Conservation (phyloP, 2,888 invertebrate species). For the Scaptomyza caliginosa region DNA sequence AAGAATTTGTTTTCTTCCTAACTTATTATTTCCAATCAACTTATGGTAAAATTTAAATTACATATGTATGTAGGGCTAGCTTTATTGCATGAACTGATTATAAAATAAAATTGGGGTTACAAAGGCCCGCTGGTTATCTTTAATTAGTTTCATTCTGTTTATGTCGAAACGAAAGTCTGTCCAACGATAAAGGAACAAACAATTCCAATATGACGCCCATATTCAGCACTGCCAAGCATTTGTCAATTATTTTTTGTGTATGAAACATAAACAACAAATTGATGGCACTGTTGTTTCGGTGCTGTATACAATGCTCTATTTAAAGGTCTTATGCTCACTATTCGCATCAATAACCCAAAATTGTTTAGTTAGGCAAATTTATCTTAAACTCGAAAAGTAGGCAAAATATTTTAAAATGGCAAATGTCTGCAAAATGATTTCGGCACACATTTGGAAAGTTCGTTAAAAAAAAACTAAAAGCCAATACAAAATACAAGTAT, state of each 20-base stretch:
- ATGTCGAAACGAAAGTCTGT: constrained; percentile 17
- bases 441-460: constrained; percentile 28
- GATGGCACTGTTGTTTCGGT: neutral
- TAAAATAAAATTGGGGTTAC: constrained; percentile 52
- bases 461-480: constrained; percentile 30
- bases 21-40: constrained; percentile 39
- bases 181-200: neutral
- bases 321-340: constrained; percentile 19
- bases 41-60: constrained; percentile 56
- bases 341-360: constrained; percentile 6
- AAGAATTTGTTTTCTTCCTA: constrained; percentile 36
- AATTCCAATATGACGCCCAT: neutral
- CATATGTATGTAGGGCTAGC: constrained; percentile 69
- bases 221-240: neutral
- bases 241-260: neutral
- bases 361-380: constrained; percentile 10
- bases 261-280: neutral
- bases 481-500: constrained; percentile 49
- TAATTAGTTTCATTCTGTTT: constrained; percentile 36
- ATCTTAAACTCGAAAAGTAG: constrained; percentile 7
- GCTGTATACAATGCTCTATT: constrained; percentile 1
- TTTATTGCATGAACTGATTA: constrained; percentile 75
- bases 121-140: constrained; percentile 37
- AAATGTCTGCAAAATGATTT: constrained; percentile 32
- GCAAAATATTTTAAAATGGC: constrained; percentile 47